A percentile compares a stretch with the other conserved stretches of the same genome.
Evolutionary conservation across 2,888 invertebrate species (phyloP).

Genomic region (Caenorhabditis panamensis): DNA sequence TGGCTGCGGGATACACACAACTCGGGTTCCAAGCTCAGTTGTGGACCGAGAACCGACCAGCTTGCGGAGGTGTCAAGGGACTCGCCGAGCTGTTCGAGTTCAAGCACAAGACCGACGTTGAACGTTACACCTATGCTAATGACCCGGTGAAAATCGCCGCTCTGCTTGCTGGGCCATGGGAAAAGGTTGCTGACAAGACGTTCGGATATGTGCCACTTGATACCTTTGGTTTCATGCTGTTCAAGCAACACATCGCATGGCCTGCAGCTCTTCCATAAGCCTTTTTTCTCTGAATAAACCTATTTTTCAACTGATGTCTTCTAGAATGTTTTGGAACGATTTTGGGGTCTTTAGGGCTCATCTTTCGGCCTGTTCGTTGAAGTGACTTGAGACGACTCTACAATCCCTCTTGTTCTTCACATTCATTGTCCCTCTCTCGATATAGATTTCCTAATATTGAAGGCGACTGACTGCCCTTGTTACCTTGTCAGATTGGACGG

Average conservation of each 20-base stretch:
- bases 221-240: slow-evolving; percentile 17
- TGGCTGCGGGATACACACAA: not conserved
- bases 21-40: not conserved
- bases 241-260: not conserved
- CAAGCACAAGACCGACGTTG: not conserved
- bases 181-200: not conserved
- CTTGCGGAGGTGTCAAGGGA: slow-evolving; percentile 43
- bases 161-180: not conserved
- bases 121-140: slow-evolving; percentile 4
- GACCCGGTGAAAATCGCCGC: slow-evolving; percentile 1
- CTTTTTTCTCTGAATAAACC: too few species aligned
- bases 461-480: too few species aligned
- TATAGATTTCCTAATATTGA: too few species aligned
- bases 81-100: slow-evolving; percentile 13
- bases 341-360: too few species aligned
- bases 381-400: too few species aligned
- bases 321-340: too few species aligned
- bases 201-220: slow-evolving; percentile 27
- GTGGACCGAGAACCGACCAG: not conserved
- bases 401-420: too few species aligned
- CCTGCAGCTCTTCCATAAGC: too few species aligned
- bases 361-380: too few species aligned
- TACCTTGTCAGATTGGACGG: too few species aligned
- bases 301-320: too few species aligned
- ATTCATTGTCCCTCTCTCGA: too few species aligned